These are phyloP conservation scores for Drosophila trichaetosa DNA, from an alignment of 2,888 invertebrate genomes.

Conservation along the genomic window DNA sequence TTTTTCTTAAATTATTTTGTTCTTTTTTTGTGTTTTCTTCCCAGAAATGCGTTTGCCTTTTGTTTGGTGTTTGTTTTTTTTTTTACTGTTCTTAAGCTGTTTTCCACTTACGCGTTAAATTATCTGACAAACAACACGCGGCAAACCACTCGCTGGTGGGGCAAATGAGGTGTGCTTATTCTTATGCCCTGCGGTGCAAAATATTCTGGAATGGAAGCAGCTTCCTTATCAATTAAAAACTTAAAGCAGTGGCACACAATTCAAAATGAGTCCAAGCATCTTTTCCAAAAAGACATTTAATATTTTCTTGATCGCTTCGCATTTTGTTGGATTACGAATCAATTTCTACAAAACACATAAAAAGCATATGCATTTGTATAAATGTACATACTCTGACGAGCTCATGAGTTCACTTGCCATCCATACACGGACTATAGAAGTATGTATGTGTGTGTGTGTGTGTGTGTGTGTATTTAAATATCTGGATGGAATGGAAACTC, in stretches of 20 bases:
- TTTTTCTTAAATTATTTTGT: conserved; percentile 15
- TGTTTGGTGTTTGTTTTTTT: conserved; percentile 23
- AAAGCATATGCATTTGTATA: neutral
- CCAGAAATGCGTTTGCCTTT: conserved; percentile 33
- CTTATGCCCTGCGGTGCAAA: neutral
- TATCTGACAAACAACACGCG: conserved; percentile 73
- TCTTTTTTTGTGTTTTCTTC: conserved; percentile 39
- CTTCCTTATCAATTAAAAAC: neutral
- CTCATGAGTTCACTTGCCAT: neutral
- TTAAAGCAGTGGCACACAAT: neutral
- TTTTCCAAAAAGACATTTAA: neutral
- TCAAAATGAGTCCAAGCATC: neutral
- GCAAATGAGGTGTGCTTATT: neutral
- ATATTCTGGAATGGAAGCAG: neutral
- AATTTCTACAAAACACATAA: neutral
- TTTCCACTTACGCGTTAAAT: conserved; percentile 74
- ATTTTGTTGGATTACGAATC: neutral
- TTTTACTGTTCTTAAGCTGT: conserved; percentile 44
- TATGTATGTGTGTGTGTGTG: neutral
- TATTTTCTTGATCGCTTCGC: neutral
- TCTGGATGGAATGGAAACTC: conserved; percentile 13
- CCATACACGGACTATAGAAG: neutral
- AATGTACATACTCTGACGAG: neutral
- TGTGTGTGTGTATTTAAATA: neutral
- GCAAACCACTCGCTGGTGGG: conserved; percentile 23